Evolutionary conservation across 2,888 invertebrate species (phyloP).

Genomic region (Hypomecis atomaria): DNA sequence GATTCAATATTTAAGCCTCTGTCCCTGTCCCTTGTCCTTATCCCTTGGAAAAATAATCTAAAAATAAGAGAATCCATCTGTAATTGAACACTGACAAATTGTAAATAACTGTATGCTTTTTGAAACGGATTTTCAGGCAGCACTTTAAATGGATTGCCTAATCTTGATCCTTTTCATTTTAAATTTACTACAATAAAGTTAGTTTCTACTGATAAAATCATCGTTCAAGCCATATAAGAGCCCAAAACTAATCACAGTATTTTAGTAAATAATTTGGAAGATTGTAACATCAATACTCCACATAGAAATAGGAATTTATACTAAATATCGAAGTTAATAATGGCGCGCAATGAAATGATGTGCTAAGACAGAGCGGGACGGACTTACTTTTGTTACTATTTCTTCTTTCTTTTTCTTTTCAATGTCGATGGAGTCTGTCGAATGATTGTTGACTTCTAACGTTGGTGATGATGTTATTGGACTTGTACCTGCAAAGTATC

Average conservation of each 20-base stretch:
- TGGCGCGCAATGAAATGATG: slow-evolving; percentile 55
- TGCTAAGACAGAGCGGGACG: slow-evolving; percentile 2
- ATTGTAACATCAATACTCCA: slow-evolving; percentile 66
- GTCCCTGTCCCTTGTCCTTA: too few relatives aligned
- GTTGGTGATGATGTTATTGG: slow-evolving; percentile 91
- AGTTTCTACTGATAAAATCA: slow-evolving; percentile 29
- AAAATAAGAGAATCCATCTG: too few relatives aligned
- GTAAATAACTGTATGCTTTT: slow-evolving; percentile 34
- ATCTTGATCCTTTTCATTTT: slow-evolving; percentile 34
- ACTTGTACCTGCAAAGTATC: slow-evolving; percentile 84
- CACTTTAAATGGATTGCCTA: slow-evolving; percentile 41
- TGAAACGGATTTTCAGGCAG: slow-evolving; percentile 41
- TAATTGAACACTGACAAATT: slow-evolving; percentile 34
- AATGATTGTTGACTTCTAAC: slow-evolving; percentile 89
- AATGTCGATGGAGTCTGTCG: slow-evolving; percentile 90
- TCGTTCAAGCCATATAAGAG: slow-evolving; percentile 46
- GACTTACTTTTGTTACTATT: slow-evolving; percentile 81
- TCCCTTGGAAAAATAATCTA: too few relatives aligned
- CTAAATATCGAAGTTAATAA: slow-evolving; percentile 59
- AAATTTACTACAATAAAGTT: slow-evolving; percentile 30
- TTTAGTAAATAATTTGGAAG: slow-evolving; percentile 54
- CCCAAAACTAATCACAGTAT: slow-evolving; percentile 63
- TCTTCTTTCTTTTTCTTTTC: slow-evolving; percentile 89
- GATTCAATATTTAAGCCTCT: too few relatives aligned
- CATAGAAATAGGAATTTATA: slow-evolving; percentile 49